Evolutionary conservation across 2,113 vertebrate species (phyloP).

Genomic region (Pristiophorus japonicus): DNA sequence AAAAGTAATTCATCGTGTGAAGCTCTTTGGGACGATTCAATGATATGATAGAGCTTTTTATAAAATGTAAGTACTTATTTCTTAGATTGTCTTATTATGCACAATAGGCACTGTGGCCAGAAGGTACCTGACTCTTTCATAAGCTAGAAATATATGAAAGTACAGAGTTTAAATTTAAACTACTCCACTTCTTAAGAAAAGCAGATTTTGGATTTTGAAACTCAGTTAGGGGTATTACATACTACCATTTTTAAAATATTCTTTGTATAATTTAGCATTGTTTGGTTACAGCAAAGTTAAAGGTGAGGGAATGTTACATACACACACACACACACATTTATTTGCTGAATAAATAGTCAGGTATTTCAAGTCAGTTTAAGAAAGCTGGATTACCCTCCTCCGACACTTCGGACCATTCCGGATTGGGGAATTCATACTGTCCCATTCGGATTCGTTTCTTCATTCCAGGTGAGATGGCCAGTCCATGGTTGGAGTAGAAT

Average conservation of each 20-base stretch:
- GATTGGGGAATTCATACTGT: conserved; percentile 92
- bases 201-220: neutral
- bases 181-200: neutral
- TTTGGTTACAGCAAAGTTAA: neutral
- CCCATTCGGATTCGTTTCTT: conserved; percentile 91
- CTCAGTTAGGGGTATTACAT: too few species aligned
- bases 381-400: conserved; percentile 74
- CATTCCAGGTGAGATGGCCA: conserved; percentile 98
- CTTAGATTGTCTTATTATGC: neutral
- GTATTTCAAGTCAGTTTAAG: neutral
- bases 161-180: neutral
- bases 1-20: neutral
- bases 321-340: neutral
- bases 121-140: neutral
- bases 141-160: neutral
- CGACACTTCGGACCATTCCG: conserved; percentile 94
- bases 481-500: conserved; percentile 93
- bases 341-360: neutral
- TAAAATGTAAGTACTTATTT: neutral
- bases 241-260: neutral
- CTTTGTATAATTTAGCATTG: neutral
- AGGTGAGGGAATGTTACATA: neutral
- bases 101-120: neutral
- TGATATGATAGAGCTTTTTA: neutral
- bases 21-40: neutral